Base-by-base conservation (phyloP, 2,797 vertebrate species). In the Cottoperca gobio region DNA sequence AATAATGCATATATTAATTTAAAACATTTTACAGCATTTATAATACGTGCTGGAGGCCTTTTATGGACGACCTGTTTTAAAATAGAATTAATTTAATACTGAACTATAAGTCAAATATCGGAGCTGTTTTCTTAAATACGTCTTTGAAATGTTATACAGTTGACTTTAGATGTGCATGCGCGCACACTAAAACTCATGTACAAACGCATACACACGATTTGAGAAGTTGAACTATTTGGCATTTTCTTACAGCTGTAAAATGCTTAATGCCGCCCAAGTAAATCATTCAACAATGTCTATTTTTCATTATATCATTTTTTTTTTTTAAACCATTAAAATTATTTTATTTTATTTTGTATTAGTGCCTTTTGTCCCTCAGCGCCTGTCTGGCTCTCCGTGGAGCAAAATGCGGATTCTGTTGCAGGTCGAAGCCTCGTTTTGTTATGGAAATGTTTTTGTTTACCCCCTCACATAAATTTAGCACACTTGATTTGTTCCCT, bases 381-480 rank as follows among this genome's bases (percentile, higher is more conserved):
- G 95, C 92, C 92, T 94, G 95, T 84, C 74, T 92, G 91, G 88
- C 86, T 90, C 81, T 78, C 70, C 78, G 80, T 79, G 95, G 93
- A 95, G 95, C 93, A 92, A 94, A 94, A 95, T 94, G 96, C 95
- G 96, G 96, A 96, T 96, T 96, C 94, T 95, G 84, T 83, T 85
- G 86, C 83, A 87, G 82, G 89, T 91, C 96, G 95, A 96, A 96
- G 96, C 94, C 81, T 63, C 94, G 93, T 97, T 97, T 98, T 99
- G 97, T 98, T 92, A 98, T 98, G 96, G 96, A 97, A 97, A 98
- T 98, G 90, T 17, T 93, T 96, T 96, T 96, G 96, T 97, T 98
- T 97, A 96, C 71, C 95, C 95, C 95, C 95, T 95, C 96, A 96
- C 96, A 95, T 95, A 96, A 95, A 96, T 97, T 97, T 96, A 95